Evolutionary conservation across 2,113 vertebrate species (phyloP).

Genomic region (Salminus brasiliensis): DNA sequence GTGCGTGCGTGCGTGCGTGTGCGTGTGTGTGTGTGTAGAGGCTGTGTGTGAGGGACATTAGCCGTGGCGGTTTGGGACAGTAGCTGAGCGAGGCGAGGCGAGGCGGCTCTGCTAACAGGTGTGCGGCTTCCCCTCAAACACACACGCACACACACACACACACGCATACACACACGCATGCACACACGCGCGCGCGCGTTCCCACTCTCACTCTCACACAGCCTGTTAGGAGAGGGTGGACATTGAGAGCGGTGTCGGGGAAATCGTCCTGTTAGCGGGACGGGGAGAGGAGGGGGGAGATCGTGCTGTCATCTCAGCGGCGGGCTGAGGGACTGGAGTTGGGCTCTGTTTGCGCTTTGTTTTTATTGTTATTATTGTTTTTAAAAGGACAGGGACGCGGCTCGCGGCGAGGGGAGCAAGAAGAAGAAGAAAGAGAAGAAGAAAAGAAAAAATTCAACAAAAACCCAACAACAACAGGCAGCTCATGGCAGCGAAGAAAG

Average conservation of each 20-base stretch:
- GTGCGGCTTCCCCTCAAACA: conserved; percentile 71
- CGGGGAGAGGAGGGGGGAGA: conserved; percentile 58
- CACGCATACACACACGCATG: neutral
- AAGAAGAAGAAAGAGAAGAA: conserved; percentile 39
- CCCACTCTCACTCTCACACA: neutral
- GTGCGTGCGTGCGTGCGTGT: conserved; percentile 64
- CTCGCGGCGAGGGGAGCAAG: conserved; percentile 46
- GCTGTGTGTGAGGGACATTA: conserved; percentile 72
- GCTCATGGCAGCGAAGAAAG: conserved; percentile 77
- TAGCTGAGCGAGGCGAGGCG: conserved; percentile 46
- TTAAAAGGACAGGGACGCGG: conserved; percentile 36
- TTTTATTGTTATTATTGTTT: conserved; percentile 23
- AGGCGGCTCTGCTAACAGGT: conserved; percentile 80
- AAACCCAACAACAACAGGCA: neutral
- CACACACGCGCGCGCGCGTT: neutral
- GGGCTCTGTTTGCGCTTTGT: conserved; percentile 61
- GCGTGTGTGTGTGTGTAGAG: no score
- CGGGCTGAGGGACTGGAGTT: conserved; percentile 64
- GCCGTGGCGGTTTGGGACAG: conserved; percentile 81
- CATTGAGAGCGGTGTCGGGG: conserved; percentile 44
- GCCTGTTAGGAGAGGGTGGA: conserved; percentile 12
- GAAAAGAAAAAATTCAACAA: neutral
- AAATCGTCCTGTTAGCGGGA: conserved; percentile 66
- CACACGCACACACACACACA: conserved; percentile 43
- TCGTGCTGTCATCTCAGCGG: conserved; percentile 53